Evolutionary conservation across 2,888 invertebrate genomes (phyloP), one percentile per base, ranked within the genome.

Genomic region (Nomada hirtipes): DNA sequence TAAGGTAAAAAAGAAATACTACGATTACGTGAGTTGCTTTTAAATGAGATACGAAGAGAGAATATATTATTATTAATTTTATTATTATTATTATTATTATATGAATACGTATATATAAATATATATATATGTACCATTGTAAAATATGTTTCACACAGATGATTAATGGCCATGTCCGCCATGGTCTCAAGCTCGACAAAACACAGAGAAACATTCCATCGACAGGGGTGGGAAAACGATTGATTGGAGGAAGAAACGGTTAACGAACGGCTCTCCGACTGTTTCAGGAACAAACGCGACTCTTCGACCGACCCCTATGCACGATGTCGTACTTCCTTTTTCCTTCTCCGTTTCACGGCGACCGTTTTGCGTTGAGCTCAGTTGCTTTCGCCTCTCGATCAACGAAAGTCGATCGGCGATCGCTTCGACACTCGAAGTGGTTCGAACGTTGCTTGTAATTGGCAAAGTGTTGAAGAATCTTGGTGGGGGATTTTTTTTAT

Each of bases 181-280:
- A 70, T 65, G 82, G 85, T 20, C 47, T 84, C 79, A 76, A 86
- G 83, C 84, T 85, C 80, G 81, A 82, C 76, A 64, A 47, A 69
- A 80, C 55, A 72, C 76, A 82, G 82, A 81, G 76, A 87, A 84
- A 91, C 91, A 91, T 91, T 91, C 90, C 90, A 83, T 80, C 76
- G 60, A 52, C 44, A 60, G 72, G 69, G 53, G 52, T 60, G 64
- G 57, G 55, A 18, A 53, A 59, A 55, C 65, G 61, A 65, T 60
- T 47, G 23, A 23, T 55, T 11, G 50, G 52, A 60, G 23, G 73
- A 73, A 63, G 53, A 55, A 60, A 57, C 20, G 50, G 52, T 65
- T 64, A 65, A 78, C 44, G 76, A 73, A 59, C 44, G 67, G 53
- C 57, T 63, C 60, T 71, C 65, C 52, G 59, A 76, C 64, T 60